Percentiles rank a stretch among this genome's conserved stretches.
Evolutionary conservation across 2,113 vertebrate species (phyloP).

Genomic region (Oceanodroma tethys): DNA sequence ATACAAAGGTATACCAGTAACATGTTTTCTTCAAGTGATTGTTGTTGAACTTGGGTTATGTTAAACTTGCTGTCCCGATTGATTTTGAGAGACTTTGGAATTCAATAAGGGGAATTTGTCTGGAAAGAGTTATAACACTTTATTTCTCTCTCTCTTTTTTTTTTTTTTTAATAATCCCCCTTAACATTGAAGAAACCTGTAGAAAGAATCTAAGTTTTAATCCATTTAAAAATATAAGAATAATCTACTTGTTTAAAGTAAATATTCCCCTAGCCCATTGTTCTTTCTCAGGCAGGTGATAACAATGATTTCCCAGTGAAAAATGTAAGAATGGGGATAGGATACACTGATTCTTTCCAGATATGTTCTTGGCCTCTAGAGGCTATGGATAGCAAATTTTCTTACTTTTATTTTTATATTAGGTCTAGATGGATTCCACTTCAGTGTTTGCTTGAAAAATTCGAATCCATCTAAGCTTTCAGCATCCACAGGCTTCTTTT

Average conservation of each 20-base stretch:
- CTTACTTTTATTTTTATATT: neutral
- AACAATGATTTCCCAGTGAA: neutral
- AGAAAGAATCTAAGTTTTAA: neutral
- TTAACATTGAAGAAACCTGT: neutral
- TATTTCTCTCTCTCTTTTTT: neutral
- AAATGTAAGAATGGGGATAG: neutral
- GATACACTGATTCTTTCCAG: neutral
- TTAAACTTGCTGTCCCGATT: neutral
- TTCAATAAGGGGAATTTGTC: neutral
- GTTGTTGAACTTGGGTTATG: neutral
- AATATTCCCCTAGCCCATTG: neutral
- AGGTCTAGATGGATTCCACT: neutral
- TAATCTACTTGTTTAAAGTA: neutral
- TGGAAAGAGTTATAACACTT: neutral
- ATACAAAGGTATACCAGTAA: neutral
- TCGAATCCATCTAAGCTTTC: neutral
- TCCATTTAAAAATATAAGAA: neutral
- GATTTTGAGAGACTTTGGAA: neutral
- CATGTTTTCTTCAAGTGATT: neutral
- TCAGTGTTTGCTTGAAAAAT: neutral
- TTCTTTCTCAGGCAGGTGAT: neutral
- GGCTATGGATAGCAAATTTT: neutral
- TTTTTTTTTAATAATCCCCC: neutral
- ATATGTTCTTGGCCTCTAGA: neutral
- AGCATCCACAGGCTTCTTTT: neutral